phyloP scores from a whole-genome alignment of 2,888 invertebrate species.

The Operophtera brumata region DNA sequence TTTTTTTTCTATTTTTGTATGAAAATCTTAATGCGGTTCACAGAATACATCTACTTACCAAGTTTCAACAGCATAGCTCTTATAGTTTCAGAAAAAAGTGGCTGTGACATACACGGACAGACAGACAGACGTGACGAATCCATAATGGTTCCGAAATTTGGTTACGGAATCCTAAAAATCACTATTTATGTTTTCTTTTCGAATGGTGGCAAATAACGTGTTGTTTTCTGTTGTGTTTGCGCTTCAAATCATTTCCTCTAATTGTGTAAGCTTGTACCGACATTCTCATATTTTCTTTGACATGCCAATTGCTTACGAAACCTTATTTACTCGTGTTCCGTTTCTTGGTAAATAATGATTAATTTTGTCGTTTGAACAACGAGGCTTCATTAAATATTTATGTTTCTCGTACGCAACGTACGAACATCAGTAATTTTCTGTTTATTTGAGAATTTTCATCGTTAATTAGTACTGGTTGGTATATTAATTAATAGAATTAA shows the following conservation, averaged over 20 bases:
- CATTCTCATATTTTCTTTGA: constrained; percentile 1
- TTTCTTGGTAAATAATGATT: constrained; percentile 20
- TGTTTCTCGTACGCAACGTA: neutral
- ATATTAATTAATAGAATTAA: neutral
- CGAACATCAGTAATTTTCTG: constrained; percentile 2
- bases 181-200: constrained; percentile 20
- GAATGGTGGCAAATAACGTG: constrained; percentile 9
- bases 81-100: too few relatives aligned
- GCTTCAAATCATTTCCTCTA: neutral
- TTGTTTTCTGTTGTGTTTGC: constrained; percentile 7
- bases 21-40: too few relatives aligned
- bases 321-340: neutral
- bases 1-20: too few relatives aligned
- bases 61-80: too few relatives aligned
- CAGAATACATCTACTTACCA: too few relatives aligned
- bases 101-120: too few relatives aligned
- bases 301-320: neutral
- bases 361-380: constrained; percentile 20
- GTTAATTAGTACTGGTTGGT: neutral
- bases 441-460: neutral
- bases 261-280: neutral
- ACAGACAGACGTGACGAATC: too few relatives aligned
- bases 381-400: constrained; percentile 17
- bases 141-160: too few relatives aligned
- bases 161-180: too few relatives aligned